Percentiles rank a stretch among this genome's conserved stretches.
These are phyloP conservation scores for Antennarius maculatus DNA, from an alignment of 2,797 vertebrate species.

Conservation along the genomic window DNA sequence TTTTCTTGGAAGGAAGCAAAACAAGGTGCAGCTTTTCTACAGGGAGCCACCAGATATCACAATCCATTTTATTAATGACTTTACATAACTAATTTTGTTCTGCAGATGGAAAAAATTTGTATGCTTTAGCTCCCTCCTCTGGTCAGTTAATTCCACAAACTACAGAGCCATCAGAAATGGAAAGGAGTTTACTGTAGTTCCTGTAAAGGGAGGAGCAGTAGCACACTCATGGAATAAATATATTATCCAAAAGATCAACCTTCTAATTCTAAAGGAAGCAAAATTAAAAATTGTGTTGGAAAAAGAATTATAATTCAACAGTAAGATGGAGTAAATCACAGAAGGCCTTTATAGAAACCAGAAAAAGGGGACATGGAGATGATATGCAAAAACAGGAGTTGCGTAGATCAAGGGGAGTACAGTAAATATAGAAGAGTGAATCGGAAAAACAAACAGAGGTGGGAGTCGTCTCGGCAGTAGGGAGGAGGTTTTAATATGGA, in stretches of 20 bases:
- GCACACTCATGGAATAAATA: background rate
- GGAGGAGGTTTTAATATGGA: conserved; percentile 66
- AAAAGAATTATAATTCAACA: conserved; percentile 16
- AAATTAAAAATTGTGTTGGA: conserved; percentile 12
- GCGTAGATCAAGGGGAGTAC: conserved; percentile 16
- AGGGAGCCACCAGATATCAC: conserved; percentile 9
- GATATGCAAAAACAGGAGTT: background rate
- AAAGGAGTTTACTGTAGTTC: conserved; percentile 17
- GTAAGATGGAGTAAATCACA: conserved; percentile 11
- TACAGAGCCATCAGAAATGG: no score
- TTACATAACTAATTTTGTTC: conserved; percentile 16
- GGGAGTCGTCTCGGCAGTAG: conserved; percentile 36
- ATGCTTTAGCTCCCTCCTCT: conserved; percentile 59
- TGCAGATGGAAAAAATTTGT: conserved; percentile 1
- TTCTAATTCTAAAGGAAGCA: background rate
- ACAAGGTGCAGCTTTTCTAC: conserved; percentile 9
- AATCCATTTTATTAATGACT: conserved; percentile 16
- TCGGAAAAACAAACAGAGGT: conserved; percentile 31
- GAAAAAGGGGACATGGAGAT: conserved; percentile 15
- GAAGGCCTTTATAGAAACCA: conserved; percentile 30
- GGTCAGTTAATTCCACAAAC: conserved; percentile 23
- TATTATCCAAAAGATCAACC: background rate
- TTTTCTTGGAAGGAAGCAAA: conserved; percentile 21
- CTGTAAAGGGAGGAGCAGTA: conserved; percentile 24
- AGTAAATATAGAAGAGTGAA: conserved; percentile 27